Evolutionary conservation across 2,797 vertebrate species (phyloP).

Genomic region (Odontamblyopus rebecca): DNA sequence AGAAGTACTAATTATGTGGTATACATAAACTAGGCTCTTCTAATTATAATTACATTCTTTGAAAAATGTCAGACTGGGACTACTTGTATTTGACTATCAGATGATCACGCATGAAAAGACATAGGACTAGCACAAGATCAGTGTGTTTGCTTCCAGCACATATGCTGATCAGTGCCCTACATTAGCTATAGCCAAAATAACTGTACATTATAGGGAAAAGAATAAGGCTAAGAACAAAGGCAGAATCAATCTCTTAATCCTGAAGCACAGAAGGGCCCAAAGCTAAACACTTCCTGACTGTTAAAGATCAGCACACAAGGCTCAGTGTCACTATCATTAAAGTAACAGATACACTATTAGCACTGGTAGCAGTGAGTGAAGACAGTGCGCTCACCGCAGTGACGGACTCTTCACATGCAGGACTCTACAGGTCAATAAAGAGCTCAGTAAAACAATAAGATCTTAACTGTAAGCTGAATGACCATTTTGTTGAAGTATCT

Average conservation of each 20-base stretch:
- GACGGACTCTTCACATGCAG: background rate
- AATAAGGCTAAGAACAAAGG: background rate
- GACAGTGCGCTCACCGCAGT: background rate
- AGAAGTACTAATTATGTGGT: background rate
- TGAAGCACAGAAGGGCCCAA: background rate
- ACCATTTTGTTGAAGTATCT: too few species aligned
- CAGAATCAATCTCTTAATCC: background rate
- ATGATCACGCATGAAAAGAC: background rate
- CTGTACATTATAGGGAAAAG: background rate
- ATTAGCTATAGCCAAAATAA: too few species aligned
- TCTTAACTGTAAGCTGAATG: too few species aligned
- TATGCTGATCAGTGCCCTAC: background rate
- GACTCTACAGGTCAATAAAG: too few species aligned
- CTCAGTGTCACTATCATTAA: too few species aligned
- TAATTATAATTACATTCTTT: background rate
- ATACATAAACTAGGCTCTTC: background rate
- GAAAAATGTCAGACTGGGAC: background rate
- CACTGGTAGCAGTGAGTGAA: too few species aligned
- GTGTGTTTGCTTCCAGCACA: background rate
- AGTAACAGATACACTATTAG: too few species aligned
- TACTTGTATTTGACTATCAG: too few species aligned
- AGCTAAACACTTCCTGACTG: background rate
- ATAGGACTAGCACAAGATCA: background rate
- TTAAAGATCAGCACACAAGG: background rate
- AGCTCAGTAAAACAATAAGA: too few species aligned